Evolutionary conservation across 2,113 vertebrate species (phyloP), one percentile per base, ranked within the genome.

Genomic region (Brachypodius melanocephalos): DNA sequence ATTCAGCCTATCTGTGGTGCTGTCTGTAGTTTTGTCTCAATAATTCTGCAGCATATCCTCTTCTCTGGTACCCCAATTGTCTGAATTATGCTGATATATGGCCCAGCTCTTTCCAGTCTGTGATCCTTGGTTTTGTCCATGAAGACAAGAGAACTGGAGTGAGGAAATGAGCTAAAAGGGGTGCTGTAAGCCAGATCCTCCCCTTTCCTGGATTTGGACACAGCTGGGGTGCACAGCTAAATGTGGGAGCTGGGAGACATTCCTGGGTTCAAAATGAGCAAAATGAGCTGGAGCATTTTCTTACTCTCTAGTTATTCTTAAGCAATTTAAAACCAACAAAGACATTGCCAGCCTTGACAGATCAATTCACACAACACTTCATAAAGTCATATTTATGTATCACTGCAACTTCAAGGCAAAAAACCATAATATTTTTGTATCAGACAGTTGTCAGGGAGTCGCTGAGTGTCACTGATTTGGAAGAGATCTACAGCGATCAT

Each of bases 11-110:
- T 11, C 26, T 34, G 28, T 43, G 36, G 9, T 73, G n/a, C 13
- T 49, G 6, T 46, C 32, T 9, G 7, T 71, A 26, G 58, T 24
- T 49, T 82, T 51, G 6, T 12, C 52, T 57, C 46, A 29, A 6
- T 46, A 80, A 29, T 81, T 81, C 51, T 71, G 42, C 10, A 6
- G 8, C 25, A 21, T 38, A 19, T 21, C 43, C 9, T 84, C 36
- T 62, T 66, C 45, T 45, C n/a, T 77, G 45, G 12, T 46, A 66
- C 5, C 8, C 15, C 0, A 1, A 0, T 20, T 63, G 12, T 29
- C 48, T 83, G 32, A 19, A 26, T 61, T 75, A 8, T 49, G 13
- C 18, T 78, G 46, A 22, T 54, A 74, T 31, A 88, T 1, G 6
- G 22, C 29, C 46, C 32, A 34, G 19, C 8, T 52, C 31, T 85